Evolutionary conservation across 2,888 invertebrate species (phyloP), one percentile per base, ranked within the genome.

Genomic region (Machimus rusticus): DNA sequence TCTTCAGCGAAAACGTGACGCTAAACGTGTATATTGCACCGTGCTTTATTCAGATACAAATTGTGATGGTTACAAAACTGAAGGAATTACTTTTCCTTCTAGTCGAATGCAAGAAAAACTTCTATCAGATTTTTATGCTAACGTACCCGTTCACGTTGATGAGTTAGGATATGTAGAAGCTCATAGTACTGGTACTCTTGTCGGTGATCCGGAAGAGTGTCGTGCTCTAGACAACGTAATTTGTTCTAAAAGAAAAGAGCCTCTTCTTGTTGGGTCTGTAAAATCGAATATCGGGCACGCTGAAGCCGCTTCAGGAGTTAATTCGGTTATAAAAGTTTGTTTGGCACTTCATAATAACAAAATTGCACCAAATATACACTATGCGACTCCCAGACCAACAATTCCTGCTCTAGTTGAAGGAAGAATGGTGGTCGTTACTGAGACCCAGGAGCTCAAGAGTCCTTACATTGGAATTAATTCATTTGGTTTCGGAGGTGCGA

Each of bases 281-380:
- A 99, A 99, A 91, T 98, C 98, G 0, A 99, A 98, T 92, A 94
- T 98, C 92, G 99, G 99, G 0, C 99, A 99, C 92, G 95, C 97
- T 0, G 99, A 99, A 91, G 96, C 98, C 0, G 95, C 95, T 1
- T 96, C 97, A 5, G 97, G 98, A 9, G 93, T 98, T 1, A 97
- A 97, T 89, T 96, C 97, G 0, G 92, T 98, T 88, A 95, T 96
- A 0, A 98, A 98, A 94, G 96, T 95, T 89, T 91, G 97, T 81
- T 94, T 98, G 82, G 96, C 97, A 0, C 97, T 98, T 94, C 96
- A 97, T 91, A 95, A 94, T 4, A 96, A 96, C 0, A 93, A 94
- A 31, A 95, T 99, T 79, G 96, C 98, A 0, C 97, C 98, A 2
- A 99, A 99, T 91, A 94, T 99, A 14, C 95, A 99, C 93, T 98